These are phyloP conservation scores for Sturnira hondurensis DNA, from an alignment of 2,113 vertebrate species.

Conservation along the genomic window DNA sequence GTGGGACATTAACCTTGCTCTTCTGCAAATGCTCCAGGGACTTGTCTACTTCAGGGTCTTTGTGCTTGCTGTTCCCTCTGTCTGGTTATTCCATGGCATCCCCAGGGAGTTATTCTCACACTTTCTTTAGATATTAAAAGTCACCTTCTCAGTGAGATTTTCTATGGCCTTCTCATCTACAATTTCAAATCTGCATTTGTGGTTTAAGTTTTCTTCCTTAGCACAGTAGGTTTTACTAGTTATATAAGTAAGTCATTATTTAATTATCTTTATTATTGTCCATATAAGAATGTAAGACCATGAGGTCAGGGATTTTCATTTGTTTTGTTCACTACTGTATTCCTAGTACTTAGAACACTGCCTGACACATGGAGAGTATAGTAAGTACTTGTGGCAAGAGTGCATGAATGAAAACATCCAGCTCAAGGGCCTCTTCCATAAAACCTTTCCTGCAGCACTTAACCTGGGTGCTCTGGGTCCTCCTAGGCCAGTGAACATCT, in stretches of 20 bases:
- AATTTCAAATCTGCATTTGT: neutral
- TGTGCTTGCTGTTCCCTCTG: neutral
- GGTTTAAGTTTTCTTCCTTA: constrained; percentile 38
- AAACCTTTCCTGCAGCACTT: neutral
- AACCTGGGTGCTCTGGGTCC: neutral
- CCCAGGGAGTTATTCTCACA: neutral
- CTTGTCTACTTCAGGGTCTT: neutral
- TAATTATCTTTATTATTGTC: neutral
- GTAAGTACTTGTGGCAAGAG: neutral
- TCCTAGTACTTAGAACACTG: neutral
- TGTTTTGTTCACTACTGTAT: neutral
- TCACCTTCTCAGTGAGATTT: neutral
- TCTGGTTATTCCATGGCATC: neutral
- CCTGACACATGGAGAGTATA: neutral
- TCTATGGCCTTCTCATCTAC: neutral
- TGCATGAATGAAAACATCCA: neutral
- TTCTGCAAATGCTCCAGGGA: neutral
- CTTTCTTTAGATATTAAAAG: neutral
- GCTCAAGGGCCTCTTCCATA: neutral
- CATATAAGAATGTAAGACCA: neutral
- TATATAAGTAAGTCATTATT: constrained; percentile 22
- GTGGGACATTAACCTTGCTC: neutral
- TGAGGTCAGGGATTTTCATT: neutral
- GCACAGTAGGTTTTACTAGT: neutral
- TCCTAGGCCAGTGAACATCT: neutral